Evolutionary conservation across 2,113 vertebrate species (phyloP).

Genomic region (Acrocephalus arundinaceus): DNA sequence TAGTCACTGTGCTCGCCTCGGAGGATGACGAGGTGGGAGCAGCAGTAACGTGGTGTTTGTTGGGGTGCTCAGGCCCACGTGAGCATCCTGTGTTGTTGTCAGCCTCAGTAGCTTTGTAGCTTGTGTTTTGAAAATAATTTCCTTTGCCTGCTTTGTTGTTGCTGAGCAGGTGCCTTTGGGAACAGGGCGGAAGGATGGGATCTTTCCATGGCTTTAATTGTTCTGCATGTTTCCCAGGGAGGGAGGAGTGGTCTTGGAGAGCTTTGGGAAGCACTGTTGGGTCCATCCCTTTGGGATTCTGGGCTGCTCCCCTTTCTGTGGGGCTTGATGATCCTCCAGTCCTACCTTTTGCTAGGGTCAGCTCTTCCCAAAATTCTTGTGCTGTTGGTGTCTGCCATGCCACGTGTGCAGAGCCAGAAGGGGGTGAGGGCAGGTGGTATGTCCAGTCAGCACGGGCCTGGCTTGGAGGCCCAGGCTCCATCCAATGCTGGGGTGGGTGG

Average conservation of each 20-base stretch:
- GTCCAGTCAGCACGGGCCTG: not conserved
- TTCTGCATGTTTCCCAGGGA: not conserved
- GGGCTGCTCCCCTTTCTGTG: not conserved
- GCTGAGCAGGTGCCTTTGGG: not conserved
- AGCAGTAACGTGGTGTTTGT: not conserved
- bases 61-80: not conserved
- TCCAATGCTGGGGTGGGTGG: not conserved
- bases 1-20: not conserved
- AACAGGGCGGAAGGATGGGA: rapidly evolving
- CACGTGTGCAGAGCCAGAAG: rapidly evolving
- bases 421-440: rapidly evolving
- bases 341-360: not conserved
- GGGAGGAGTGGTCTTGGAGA: rapidly evolving
- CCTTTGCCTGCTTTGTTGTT: not conserved
- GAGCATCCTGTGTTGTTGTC: not conserved
- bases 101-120: not conserved
- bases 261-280: not conserved
- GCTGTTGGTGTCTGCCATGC: rapidly evolving
- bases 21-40: not conserved
- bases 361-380: not conserved
- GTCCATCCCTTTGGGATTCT: not conserved
- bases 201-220: not conserved
- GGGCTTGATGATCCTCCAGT: not conserved
- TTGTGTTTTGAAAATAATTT: not conserved
- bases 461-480: not conserved